Percentiles rank a stretch among this genome's conserved stretches.
Evolutionary conservation across 2,113 vertebrate genomes (phyloP).

Genomic region (Isichthys henryi): DNA sequence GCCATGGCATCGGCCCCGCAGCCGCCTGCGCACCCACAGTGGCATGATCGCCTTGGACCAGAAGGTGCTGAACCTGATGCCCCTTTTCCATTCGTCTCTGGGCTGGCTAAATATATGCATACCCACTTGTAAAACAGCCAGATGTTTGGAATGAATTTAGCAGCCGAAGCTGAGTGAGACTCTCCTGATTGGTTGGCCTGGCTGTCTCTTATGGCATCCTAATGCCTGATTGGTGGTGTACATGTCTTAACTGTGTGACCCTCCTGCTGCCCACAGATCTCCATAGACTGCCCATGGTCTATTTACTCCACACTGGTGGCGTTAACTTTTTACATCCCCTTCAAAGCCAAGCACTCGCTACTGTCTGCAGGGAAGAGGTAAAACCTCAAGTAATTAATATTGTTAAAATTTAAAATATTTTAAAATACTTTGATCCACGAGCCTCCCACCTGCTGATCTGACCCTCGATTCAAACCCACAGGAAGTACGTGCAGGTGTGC

Average conservation of each 20-base stretch:
- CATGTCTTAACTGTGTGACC: background rate
- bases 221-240: background rate
- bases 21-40: conserved; percentile 63
- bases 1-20: conserved; percentile 59
- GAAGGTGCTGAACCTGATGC: conserved; percentile 57
- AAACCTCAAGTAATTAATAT: background rate
- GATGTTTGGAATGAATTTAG: background rate
- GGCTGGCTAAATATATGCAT: background rate
- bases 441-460: background rate
- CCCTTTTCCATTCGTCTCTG: background rate
- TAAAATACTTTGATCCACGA: background rate
- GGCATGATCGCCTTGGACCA: conserved; percentile 79
- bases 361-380: conserved; percentile 86
- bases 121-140: background rate
- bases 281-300: conserved; percentile 96
- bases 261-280: conserved; percentile 64
- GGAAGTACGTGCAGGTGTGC: conserved; percentile 91
- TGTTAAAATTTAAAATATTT: background rate
- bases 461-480: conserved; percentile 44
- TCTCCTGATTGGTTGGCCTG: background rate
- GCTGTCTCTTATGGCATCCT: background rate
- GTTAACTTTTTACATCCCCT: conserved; percentile 89
- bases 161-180: background rate
- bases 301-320: conserved; percentile 93
- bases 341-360: conserved; percentile 81